Percentiles rank a stretch among this genome's conserved stretches.
These are phyloP conservation scores for Caenorhabditis doughertyi DNA, from an alignment of 2,888 invertebrate genomes.

Conservation along the genomic window DNA sequence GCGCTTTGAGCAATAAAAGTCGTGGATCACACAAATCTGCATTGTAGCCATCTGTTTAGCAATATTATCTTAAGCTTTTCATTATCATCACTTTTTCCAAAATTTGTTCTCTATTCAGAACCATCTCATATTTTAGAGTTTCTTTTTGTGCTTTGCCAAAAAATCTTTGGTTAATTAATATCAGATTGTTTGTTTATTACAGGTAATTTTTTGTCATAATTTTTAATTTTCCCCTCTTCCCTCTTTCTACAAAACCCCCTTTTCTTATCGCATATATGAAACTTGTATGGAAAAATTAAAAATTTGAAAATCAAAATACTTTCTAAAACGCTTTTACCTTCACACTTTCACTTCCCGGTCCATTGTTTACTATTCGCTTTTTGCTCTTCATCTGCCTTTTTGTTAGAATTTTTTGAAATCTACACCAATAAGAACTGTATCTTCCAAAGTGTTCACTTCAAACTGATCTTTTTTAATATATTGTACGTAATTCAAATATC, in stretches of 20 bases:
- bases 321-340: conserved; percentile 4
- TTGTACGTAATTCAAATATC: conserved; percentile 17
- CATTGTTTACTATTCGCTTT: conserved; percentile 24
- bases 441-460: conserved; percentile 62
- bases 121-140: conserved; percentile 56
- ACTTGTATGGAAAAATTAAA: conserved; percentile 60
- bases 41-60: conserved; percentile 6
- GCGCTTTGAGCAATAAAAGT: conserved; percentile 62
- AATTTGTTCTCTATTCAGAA: conserved; percentile 42
- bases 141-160: conserved; percentile 46
- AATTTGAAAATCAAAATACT: conserved; percentile 32
- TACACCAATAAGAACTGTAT: conserved; percentile 49
- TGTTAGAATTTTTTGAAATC: conserved; percentile 26
- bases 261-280: conserved; percentile 48
- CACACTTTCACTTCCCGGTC: conserved; percentile 22
- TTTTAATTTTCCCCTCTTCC: background rate
- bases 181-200: conserved; percentile 58
- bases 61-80: background rate
- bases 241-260: background rate
- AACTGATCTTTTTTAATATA: conserved; percentile 43
- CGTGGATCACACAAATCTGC: conserved; percentile 63
- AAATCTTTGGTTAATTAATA: conserved; percentile 58
- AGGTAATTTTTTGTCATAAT: conserved; percentile 50
- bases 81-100: background rate
- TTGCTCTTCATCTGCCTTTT: conserved; percentile 44